Conservation (phyloP, 2,888 invertebrate genomes). For the Drosophila buzzatii region DNA sequence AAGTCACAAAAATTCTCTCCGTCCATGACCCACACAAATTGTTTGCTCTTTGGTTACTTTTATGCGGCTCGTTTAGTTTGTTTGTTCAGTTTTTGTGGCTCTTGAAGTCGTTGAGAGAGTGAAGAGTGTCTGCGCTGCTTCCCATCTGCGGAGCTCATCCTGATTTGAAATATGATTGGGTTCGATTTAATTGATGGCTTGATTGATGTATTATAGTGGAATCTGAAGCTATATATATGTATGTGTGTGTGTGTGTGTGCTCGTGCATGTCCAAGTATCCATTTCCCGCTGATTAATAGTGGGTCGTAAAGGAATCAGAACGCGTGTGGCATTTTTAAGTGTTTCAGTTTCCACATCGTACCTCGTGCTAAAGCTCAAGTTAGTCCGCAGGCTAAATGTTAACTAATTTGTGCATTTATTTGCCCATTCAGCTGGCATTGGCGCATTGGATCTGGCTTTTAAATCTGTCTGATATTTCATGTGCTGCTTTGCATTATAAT, state of each 20-base stretch:
- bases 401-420: constrained; percentile 37
- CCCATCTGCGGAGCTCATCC: constrained; percentile 14
- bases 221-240: neutral
- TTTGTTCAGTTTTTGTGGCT: constrained; percentile 54
- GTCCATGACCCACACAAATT: constrained; percentile 55
- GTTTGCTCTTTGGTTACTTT: constrained; percentile 66
- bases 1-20: constrained; percentile 35
- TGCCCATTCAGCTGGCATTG: constrained; percentile 7
- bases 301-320: constrained; percentile 45
- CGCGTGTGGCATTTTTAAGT: constrained; percentile 47
- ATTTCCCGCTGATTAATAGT: constrained; percentile 57
- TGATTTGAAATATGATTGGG: constrained; percentile 60
- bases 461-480: constrained; percentile 10
- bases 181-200: constrained; percentile 67
- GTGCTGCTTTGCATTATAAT: constrained; percentile 32
- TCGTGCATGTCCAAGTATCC: constrained; percentile 30
- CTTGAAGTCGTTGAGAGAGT: constrained; percentile 29
- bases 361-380: constrained; percentile 9
- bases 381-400: constrained; percentile 34
- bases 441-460: too few relatives aligned
- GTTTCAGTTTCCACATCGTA: constrained; percentile 16
- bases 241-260: constrained; percentile 12
- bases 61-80: constrained; percentile 64
- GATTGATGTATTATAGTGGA: constrained; percentile 55
- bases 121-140: constrained; percentile 18